Evolutionary conservation across 2,888 invertebrate species (phyloP), one percentile per base, ranked within the genome.

Genomic region (Calliphora vomitoria): DNA sequence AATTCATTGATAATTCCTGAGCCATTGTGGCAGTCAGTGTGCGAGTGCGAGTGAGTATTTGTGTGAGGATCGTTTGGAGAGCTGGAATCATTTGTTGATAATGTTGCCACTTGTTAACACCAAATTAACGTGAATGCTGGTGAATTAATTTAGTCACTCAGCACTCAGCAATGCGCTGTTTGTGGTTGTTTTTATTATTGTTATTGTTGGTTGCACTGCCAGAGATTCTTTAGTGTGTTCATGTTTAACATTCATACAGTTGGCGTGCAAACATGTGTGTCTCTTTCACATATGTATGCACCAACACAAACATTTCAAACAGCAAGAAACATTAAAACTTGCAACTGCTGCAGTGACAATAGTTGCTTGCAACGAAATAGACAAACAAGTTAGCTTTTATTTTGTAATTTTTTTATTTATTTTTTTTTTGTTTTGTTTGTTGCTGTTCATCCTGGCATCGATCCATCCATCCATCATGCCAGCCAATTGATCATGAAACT

Each of bases 101-200:
- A 87, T 85, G 82, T 85, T 87, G 85, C 87, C 82, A 85, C 88
- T 88, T 88, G 88, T 88, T 88, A 87, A 87, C 85, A 88, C 87
- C 88, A 85, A 85, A 88, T 88, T 87, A 87, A 85, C 87, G 86
- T 80, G 87, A 79, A 84, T 87, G 81, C 80, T 82, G 80, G 79
- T 88, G 88, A 87, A 88, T 88, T 88, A 88, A 88, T 88, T 88
- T 76, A 78, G 82, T 80, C 68, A 66, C 80, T 82, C 81, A n/a
- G n/a, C n/a, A 25, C 25, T 25, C 25, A 50, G 15, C 58, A 84
- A 60, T 8, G 20, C 35, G 18, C 38, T 18, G 68, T 47, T 68
- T 58, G 20, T 58, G 25, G 13, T 25, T 58, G 55, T 1, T 55
- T 18, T 44, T 68, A 15, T 55, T 47, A n/a, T 41, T 79, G 55